A percentile compares a stretch with the other conserved stretches of the same genome.
phyloP scores from a whole-genome alignment of 2,888 invertebrate species.

The Eilema caniola region DNA sequence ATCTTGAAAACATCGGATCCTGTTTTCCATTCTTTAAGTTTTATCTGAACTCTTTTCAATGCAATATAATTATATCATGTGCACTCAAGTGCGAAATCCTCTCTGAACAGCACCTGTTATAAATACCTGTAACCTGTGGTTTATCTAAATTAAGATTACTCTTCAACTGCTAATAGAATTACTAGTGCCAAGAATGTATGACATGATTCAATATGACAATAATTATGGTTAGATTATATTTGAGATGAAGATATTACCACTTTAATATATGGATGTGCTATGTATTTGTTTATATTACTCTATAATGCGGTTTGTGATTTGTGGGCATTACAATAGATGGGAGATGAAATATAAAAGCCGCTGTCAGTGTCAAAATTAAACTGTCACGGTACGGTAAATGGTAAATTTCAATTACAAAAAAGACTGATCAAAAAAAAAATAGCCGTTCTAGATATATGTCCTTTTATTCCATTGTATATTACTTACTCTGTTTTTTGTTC shows the following conservation, averaged over 20 bases:
- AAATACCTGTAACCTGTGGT: slow-evolving; percentile 45
- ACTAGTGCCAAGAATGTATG: slow-evolving; percentile 44
- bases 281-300: background rate
- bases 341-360: background rate
- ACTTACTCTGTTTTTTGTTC: too few relatives aligned
- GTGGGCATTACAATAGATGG: too few relatives aligned
- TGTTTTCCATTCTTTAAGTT: slow-evolving; percentile 68
- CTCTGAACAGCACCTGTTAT: slow-evolving; percentile 38
- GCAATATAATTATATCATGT: slow-evolving; percentile 7
- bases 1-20: slow-evolving; percentile 72
- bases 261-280: background rate
- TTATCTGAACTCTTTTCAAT: background rate
- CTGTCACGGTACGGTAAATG: too few relatives aligned
- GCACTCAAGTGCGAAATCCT: slow-evolving; percentile 33
- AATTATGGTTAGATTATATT: slow-evolving; percentile 4
- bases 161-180: slow-evolving; percentile 22
- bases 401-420: too few relatives aligned
- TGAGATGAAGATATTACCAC: background rate
- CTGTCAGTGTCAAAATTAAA: too few relatives aligned
- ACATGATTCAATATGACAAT: slow-evolving; percentile 17
- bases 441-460: too few relatives aligned
- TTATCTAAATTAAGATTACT: slow-evolving; percentile 37
- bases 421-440: too few relatives aligned
- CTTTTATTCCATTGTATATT: too few relatives aligned
- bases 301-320: background rate